Base-by-base conservation (phyloP, 2,797 vertebrate species). In the Coccyzus lansbergi region DNA sequence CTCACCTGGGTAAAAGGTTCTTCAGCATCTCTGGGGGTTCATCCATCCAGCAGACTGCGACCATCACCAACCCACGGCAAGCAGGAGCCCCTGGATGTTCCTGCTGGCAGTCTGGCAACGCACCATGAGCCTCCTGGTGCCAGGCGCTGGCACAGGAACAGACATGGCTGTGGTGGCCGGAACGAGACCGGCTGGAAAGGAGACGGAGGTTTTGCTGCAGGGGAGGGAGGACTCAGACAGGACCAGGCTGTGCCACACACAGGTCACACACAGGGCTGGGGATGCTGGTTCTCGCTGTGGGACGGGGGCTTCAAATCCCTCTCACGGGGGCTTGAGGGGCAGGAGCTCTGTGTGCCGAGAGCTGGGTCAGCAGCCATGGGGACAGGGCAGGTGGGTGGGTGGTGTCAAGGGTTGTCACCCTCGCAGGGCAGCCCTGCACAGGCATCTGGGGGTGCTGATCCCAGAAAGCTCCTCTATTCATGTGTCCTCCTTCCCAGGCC, bases 131-230 rank as follows among this genome's bases (percentile, higher is more conserved):
- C 40, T 60, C 29, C n/a, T 26, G 4, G 62, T 70, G 83, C 65
- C 90, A 51, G 90, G 88, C 0, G 7, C 85, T 95, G 95, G 90
- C 90, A 68, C 11, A 17, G 72, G 93, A 94, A 81, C 90, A 94
- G 83, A 88, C 2, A 1, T 38, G 33, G 36, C 65, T 81, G 77
- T 9, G 1, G 53, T 81, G 88, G 58, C 88, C 29, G 1, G 92
- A 94, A 81, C n/a, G 10, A 72, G 93, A 64, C 5, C 4, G 72
- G 83, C 80, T 78, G 88, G 90, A 72, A 86, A 65, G 62, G 38
- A 75, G 88, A 20, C 1, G 26, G 17, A 63, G 33, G 85, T 84
- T 93, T 44, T 0, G n/a, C 86, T 42, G 63, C 74, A 33, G 88
- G 80, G 90, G 1, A 86, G 74, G 90, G 90, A 53, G 86, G 77